These are phyloP conservation scores for Pangasianodon gigas DNA, from an alignment of 2,113 vertebrate genomes.

Conservation along the genomic window DNA sequence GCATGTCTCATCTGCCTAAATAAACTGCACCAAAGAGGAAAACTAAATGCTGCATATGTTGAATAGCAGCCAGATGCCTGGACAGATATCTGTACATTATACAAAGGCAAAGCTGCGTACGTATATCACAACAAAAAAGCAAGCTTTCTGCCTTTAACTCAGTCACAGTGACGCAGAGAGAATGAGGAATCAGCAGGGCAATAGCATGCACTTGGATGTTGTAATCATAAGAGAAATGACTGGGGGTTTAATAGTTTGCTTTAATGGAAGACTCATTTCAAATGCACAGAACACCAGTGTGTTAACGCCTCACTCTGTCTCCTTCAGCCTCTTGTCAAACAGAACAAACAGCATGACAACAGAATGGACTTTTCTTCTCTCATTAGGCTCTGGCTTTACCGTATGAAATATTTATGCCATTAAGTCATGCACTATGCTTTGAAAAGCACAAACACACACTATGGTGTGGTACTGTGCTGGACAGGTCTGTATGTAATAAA, in stretches of 20 bases:
- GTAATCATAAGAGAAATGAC: background rate
- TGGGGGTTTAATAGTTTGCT: background rate
- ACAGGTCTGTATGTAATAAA: slow-evolving; percentile 7
- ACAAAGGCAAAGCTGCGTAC: background rate
- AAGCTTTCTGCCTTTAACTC: slow-evolving; percentile 8
- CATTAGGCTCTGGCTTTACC: slow-evolving; percentile 50
- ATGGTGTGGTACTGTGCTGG: background rate
- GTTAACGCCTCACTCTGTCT: slow-evolving; percentile 14
- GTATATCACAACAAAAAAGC: background rate
- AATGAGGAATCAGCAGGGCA: background rate
- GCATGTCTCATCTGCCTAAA: background rate
- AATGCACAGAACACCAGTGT: background rate
- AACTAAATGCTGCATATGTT: too few relatives aligned
- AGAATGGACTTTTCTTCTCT: slow-evolving; percentile 39
- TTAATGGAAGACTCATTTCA: background rate
- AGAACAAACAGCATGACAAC: slow-evolving; percentile 45
- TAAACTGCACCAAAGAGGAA: too few relatives aligned
- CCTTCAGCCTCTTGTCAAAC: slow-evolving; percentile 8
- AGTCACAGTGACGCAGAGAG: background rate
- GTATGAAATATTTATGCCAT: slow-evolving; percentile 61
- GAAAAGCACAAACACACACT: background rate
- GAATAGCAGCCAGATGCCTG: background rate
- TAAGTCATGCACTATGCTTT: slow-evolving; percentile 60
- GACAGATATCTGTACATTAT: background rate
- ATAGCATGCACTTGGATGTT: background rate